A percentile compares a stretch with the other conserved stretches of the same genome.
phyloP scores from a whole-genome alignment of 2,797 vertebrate species.

The Lithobates sylvaticus region DNA sequence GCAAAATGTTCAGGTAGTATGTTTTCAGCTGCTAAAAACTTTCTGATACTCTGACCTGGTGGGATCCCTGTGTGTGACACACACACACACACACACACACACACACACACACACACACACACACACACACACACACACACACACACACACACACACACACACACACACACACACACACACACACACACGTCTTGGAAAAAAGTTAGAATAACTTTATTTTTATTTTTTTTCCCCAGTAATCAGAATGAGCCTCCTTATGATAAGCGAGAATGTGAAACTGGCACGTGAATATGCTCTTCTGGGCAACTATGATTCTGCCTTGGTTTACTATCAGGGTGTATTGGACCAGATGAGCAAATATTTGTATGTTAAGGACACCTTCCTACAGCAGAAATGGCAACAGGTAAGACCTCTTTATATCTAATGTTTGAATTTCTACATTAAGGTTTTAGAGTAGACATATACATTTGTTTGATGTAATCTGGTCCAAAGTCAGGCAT shows the following conservation, averaged over 20 bases:
- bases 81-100: no score
- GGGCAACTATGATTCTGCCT: constrained; percentile 95
- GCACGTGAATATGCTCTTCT: constrained; percentile 95
- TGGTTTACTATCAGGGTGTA: constrained; percentile 93
- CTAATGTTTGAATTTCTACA: neutral
- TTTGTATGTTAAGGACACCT: constrained; percentile 83
- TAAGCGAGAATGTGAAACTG: constrained; percentile 95
- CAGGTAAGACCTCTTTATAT: constrained; percentile 78
- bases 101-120: no score
- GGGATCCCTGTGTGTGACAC: no score
- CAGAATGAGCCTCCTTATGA: constrained; percentile 94
- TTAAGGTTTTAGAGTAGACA: neutral
- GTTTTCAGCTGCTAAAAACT: no score
- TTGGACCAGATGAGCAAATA: constrained; percentile 95
- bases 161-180: no score
- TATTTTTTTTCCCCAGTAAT: constrained; percentile 62
- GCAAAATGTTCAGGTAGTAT: no score
- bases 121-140: no score
- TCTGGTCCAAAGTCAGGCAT: neutral
- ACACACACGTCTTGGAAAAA: no score
- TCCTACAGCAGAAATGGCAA: constrained; percentile 92
- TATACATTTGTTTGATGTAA: neutral
- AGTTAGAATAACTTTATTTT: neutral
- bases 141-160: no score
- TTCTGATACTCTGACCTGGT: no score